Conservation (phyloP, 1,140 invertebrate genomes). For the Nomia melanderi region DNA sequence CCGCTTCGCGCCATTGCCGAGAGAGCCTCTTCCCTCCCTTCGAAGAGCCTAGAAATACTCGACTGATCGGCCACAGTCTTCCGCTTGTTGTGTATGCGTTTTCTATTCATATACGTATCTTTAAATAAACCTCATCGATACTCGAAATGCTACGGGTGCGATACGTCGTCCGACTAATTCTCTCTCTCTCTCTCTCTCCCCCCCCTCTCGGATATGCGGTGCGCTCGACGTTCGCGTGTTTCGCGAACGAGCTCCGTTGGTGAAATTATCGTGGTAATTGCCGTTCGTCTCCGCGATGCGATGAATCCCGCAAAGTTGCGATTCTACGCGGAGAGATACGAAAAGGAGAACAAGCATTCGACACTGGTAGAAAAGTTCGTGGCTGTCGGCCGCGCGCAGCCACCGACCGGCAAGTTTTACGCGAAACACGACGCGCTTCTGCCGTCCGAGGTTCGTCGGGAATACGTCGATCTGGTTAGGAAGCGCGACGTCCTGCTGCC, state of each 20-base stretch:
- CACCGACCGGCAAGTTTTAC: conserved; percentile 73
- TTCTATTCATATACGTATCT: conserved; percentile 79
- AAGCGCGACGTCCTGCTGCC: conserved; percentile 53
- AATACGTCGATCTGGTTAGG: conserved; percentile 69
- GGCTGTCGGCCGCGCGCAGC: conserved; percentile 50
- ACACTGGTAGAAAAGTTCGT: conserved; percentile 65
- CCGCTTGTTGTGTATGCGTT: conserved; percentile 78
- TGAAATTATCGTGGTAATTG: neutral
- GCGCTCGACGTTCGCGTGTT: too few species aligned
- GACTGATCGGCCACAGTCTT: conserved; percentile 64
- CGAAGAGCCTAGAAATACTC: conserved; percentile 4
- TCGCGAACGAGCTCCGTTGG: neutral
- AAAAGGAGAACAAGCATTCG: conserved; percentile 64
- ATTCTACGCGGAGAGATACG: conserved; percentile 69
- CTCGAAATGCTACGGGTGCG: neutral
- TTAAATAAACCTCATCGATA: conserved; percentile 75
- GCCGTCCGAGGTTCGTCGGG: conserved; percentile 46
- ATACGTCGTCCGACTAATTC: neutral
- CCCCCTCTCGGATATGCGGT: neutral
- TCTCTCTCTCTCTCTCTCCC: neutral
- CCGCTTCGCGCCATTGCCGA: too few species aligned
- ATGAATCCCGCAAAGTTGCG: conserved; percentile 65
- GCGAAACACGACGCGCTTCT: conserved; percentile 68
- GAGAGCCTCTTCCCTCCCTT: too few species aligned
- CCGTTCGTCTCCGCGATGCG: conserved; percentile 11